Evolutionary conservation across 1,140 invertebrate genomes (phyloP).

Genomic region (Augochlora pura): DNA sequence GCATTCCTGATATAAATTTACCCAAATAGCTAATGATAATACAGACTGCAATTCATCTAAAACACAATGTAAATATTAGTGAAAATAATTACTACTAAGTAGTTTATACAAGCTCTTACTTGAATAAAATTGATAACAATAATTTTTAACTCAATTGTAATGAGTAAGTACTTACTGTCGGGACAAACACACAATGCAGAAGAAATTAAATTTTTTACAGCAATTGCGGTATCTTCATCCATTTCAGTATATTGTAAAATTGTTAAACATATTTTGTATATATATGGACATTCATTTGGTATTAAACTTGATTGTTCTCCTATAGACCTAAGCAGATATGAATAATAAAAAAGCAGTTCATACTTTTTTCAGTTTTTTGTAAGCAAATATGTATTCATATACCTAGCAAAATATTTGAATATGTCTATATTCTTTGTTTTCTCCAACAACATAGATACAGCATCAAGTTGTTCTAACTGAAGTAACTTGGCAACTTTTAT

Average conservation of each 20-base stretch:
- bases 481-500: constrained; percentile 64
- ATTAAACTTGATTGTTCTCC: constrained; percentile 14
- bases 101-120: too few relatives aligned
- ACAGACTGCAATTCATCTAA: constrained; percentile 49
- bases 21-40: constrained; percentile 32
- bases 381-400: constrained; percentile 19
- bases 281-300: constrained; percentile 35
- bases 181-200: constrained; percentile 39
- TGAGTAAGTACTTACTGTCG: constrained; percentile 32
- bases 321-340: constrained; percentile 15
- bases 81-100: not conserved
- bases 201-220: constrained; percentile 42
- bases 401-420: constrained; percentile 57
- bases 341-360: not conserved
- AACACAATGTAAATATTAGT: constrained; percentile 25
- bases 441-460: constrained; percentile 55
- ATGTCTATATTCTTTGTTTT: constrained; percentile 39
- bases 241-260: constrained; percentile 26
- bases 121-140: not conserved
- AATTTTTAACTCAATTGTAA: not conserved
- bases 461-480: constrained; percentile 51
- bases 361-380: not conserved
- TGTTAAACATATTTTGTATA: constrained; percentile 42
- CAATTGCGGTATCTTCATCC: constrained; percentile 20
- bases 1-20: constrained; percentile 39